These are phyloP conservation scores for Plectus sambesii DNA, from an alignment of 1,140 invertebrate species.

Conservation along the genomic window DNA sequence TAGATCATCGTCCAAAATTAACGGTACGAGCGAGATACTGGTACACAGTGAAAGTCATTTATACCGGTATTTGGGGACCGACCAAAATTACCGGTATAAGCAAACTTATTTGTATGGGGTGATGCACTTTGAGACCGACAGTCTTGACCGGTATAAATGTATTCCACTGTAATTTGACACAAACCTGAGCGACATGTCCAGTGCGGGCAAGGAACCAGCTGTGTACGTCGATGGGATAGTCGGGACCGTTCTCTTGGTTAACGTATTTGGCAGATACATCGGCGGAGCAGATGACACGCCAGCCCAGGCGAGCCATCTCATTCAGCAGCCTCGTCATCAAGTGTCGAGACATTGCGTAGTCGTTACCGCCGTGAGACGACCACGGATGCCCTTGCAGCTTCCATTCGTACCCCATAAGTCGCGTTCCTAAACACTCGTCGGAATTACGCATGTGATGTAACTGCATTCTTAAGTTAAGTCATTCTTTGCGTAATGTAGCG, in stretches of 20 bases:
- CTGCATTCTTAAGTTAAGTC: too few relatives aligned
- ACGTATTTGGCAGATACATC: constrained; percentile 13
- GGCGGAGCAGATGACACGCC: constrained; percentile 13
- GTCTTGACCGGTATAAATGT: too few relatives aligned
- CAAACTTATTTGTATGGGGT: too few relatives aligned
- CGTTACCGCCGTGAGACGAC: neutral
- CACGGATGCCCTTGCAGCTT: neutral
- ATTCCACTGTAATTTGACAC: too few relatives aligned
- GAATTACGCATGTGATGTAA: neutral
- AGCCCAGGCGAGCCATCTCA: neutral
- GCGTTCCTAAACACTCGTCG: neutral
- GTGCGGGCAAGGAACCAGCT: constrained; percentile 12
- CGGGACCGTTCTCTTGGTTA: neutral
- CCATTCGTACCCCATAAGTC: neutral
- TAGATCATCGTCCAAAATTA: too few relatives aligned
- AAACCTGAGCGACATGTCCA: too few relatives aligned
- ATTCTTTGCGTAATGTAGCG: too few relatives aligned
- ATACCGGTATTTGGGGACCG: too few relatives aligned
- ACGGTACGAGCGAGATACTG: too few relatives aligned
- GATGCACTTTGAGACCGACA: too few relatives aligned
- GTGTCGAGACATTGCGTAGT: constrained; percentile 1
- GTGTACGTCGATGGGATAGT: constrained; percentile 10
- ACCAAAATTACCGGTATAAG: too few relatives aligned
- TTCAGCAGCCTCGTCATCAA: constrained; percentile 4
- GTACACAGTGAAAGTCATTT: too few relatives aligned